Evolutionary conservation across 2,888 invertebrate genomes (phyloP), one percentile per base, ranked within the genome.

Genomic region (Clostera curtula): DNA sequence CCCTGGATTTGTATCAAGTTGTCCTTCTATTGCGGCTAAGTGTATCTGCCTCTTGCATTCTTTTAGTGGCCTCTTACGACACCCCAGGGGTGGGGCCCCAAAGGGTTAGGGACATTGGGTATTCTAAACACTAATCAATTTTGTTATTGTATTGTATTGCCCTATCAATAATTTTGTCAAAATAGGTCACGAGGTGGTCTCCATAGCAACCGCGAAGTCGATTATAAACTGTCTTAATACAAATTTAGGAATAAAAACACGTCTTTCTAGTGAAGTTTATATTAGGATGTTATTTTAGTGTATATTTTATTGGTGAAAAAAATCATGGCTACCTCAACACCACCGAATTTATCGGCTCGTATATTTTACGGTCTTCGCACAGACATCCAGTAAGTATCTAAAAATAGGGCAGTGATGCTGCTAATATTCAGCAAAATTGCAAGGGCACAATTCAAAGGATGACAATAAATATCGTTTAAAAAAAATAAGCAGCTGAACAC

Each of bases 291-390:
- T 52, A 43, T 46, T 53, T 44, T 50, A 49, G 36, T 39, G 46
- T 40, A 40, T 41, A 25, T 56, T 41, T 40, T 39, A 32, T 29
- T 26, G 31, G 27, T 33, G 24, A 27, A 43, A 42, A 32, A 18
- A 14, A 54, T 36, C 30, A 77, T 80, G 79, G 59, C 73, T 10
- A 36, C 41, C 8, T 43, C 51, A n/a, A 63, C 82, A 29, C 67
- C 68, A 30, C 86, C 88, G 10, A 69, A 80, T 47, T 67, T 90
- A 34, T 84, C 88, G 36, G 87, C 89, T 1, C 76, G 86, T 28
- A 71, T 88, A 43, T 85, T 89, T 50, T 87, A 88, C 43, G 91
- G 91, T 3, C 67, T 92, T 11, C 84, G 86, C 28, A 89, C 89
- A 8, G 85, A 87, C 37, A 85, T 85, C 44, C 64, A 75, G 85